Evolutionary conservation across 2,888 invertebrate species (phyloP).

Genomic region (Agrochola macilenta): DNA sequence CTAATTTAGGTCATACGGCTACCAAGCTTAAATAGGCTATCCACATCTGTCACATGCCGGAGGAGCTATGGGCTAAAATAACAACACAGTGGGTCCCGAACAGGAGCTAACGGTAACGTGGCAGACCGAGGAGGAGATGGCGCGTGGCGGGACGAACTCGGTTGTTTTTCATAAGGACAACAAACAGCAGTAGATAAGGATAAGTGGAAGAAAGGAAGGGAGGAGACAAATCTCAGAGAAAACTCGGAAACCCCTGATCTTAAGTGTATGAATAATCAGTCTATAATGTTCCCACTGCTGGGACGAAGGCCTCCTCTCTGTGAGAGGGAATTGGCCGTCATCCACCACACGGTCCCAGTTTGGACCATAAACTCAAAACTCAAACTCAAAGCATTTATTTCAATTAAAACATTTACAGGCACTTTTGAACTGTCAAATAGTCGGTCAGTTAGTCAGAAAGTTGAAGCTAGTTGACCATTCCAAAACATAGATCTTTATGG

Average conservation of each 20-base stretch:
- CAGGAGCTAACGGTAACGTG: neutral
- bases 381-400: no score
- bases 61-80: neutral
- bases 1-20: no score
- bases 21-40: neutral
- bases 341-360: neutral
- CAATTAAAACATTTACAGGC: no score
- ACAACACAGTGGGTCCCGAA: neutral
- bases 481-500: no score
- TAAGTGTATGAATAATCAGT: no score
- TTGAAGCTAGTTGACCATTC: no score
- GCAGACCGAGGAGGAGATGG: neutral
- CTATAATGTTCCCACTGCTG: no score
- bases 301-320: neutral
- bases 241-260: no score
- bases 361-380: no score
- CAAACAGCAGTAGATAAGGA: neutral
- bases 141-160: neutral
- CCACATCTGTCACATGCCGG: neutral
- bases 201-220: neutral
- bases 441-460: no score
- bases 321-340: neutral
- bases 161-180: neutral
- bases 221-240: neutral
- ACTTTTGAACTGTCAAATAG: no score